Percentiles rank a stretch among this genome's conserved stretches.
Evolutionary conservation across 2,888 invertebrate genomes (phyloP).

Genomic region (Synanthedon formicaeformis): DNA sequence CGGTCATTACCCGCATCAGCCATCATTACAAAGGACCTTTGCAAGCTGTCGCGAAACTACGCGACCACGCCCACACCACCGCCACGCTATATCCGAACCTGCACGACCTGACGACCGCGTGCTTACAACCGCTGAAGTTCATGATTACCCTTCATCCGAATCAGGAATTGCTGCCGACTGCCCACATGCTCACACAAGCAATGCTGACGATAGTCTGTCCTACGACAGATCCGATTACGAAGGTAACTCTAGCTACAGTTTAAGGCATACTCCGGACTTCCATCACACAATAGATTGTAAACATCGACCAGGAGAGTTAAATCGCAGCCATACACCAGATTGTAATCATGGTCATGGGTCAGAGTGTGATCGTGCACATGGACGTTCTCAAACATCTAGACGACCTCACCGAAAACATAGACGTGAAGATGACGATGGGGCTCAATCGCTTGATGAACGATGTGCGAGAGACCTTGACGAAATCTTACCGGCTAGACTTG

Average conservation of each 20-base stretch:
- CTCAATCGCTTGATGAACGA: constrained; percentile 58
- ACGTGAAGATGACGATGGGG: constrained; percentile 56
- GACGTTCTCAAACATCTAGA: constrained; percentile 50
- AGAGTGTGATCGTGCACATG: constrained; percentile 48
- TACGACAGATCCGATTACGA: constrained; percentile 62
- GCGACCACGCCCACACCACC: constrained; percentile 52
- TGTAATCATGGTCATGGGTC: constrained; percentile 48
- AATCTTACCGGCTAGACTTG: constrained; percentile 62
- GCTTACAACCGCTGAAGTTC: constrained; percentile 60
- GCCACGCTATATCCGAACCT: constrained; percentile 59
- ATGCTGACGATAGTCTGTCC: constrained; percentile 58
- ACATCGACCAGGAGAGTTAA: constrained; percentile 48
- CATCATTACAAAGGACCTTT: constrained; percentile 58
- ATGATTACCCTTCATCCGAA: constrained; percentile 67
- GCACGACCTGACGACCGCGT: constrained; percentile 60
- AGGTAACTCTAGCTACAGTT: constrained; percentile 52
- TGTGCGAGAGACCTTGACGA: constrained; percentile 64
- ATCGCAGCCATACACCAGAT: constrained; percentile 59
- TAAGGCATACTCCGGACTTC: constrained; percentile 50
- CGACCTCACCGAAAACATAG: constrained; percentile 48
- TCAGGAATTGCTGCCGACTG: constrained; percentile 67
- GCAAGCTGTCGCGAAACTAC: constrained; percentile 57
- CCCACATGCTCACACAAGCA: constrained; percentile 57
- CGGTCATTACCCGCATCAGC: constrained; percentile 74
- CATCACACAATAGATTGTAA: constrained; percentile 56